Evolutionary conservation across 2,797 vertebrate species (phyloP).

Genomic region (Setipinna tenuifilis): DNA sequence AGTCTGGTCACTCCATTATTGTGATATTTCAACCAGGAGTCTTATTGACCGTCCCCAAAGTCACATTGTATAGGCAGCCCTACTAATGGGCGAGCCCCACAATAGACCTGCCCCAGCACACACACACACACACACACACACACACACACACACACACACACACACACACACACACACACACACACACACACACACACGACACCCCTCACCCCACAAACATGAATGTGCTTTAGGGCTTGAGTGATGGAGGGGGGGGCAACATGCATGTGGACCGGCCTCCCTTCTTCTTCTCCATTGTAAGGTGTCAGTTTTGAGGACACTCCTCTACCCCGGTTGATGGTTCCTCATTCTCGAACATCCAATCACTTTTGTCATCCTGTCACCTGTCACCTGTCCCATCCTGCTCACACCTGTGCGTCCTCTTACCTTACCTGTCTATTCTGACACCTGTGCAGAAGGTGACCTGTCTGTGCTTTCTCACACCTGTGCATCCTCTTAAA

Average conservation of each 20-base stretch:
- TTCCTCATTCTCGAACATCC: too few species aligned
- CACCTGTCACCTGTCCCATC: too few species aligned
- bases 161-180: constrained; percentile 39
- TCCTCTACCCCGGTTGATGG: too few species aligned
- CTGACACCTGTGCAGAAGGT: too few species aligned
- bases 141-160: not conserved
- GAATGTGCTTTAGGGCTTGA: not conserved
- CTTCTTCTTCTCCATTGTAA: too few species aligned
- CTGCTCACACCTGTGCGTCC: too few species aligned
- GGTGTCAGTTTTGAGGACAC: too few species aligned
- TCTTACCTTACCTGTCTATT: too few species aligned
- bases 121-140: not conserved
- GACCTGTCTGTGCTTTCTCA: too few species aligned
- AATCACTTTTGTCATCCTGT: too few species aligned
- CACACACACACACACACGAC: not conserved
- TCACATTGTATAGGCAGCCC: constrained; percentile 53
- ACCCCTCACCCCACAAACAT: not conserved
- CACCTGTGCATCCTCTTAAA: too few species aligned
- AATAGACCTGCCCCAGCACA: constrained; percentile 44
- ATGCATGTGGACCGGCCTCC: not conserved
- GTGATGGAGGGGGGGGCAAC: not conserved
- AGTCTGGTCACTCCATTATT: constrained; percentile 65
- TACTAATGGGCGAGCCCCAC: constrained; percentile 53
- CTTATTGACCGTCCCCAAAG: constrained; percentile 57
- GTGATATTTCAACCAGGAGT: constrained; percentile 54